phyloP scores from a whole-genome alignment of 1,140 invertebrate genomes.

The Vollenhovia emeryi region DNA sequence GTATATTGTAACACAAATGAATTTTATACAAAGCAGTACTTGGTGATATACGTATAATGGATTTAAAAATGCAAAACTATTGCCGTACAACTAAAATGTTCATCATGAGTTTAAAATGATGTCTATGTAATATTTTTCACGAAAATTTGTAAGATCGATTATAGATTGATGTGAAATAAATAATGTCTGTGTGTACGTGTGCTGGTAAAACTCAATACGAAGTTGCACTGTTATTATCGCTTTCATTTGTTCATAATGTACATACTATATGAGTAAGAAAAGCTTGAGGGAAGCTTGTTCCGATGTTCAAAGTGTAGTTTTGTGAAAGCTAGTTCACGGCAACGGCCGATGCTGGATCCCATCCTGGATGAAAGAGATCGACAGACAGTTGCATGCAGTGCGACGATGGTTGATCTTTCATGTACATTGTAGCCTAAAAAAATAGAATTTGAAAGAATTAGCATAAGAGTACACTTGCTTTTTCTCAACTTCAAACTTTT shows the following conservation, averaged over 20 bases:
- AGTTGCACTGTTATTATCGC: constrained; percentile 56
- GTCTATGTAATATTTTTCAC: constrained; percentile 21
- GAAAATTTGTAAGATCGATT: constrained; percentile 43
- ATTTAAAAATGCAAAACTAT: constrained; percentile 32
- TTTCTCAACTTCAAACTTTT: neutral
- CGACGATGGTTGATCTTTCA: constrained; percentile 94
- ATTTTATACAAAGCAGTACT: constrained; percentile 39
- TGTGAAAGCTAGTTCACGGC: constrained; percentile 48
- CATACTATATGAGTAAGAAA: constrained; percentile 48
- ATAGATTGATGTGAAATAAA: constrained; percentile 62
- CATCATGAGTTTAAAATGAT: constrained; percentile 21
- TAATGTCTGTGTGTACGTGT: constrained; percentile 44
- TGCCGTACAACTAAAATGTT: constrained; percentile 10
- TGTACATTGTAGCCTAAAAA: constrained; percentile 91
- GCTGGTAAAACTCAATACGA: constrained; percentile 40
- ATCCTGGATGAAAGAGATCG: constrained; percentile 87
- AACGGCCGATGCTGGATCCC: constrained; percentile 77
- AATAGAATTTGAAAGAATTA: constrained; percentile 63
- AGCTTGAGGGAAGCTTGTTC: constrained; percentile 30
- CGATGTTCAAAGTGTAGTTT: constrained; percentile 36
- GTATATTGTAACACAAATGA: constrained; percentile 39
- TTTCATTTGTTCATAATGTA: constrained; percentile 33
- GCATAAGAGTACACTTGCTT: neutral
- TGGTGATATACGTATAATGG: neutral
- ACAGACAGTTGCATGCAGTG: constrained; percentile 94